These are phyloP conservation scores for Neelides folsomi DNA, from an alignment of 2,888 invertebrate genomes.

Conservation along the genomic window DNA sequence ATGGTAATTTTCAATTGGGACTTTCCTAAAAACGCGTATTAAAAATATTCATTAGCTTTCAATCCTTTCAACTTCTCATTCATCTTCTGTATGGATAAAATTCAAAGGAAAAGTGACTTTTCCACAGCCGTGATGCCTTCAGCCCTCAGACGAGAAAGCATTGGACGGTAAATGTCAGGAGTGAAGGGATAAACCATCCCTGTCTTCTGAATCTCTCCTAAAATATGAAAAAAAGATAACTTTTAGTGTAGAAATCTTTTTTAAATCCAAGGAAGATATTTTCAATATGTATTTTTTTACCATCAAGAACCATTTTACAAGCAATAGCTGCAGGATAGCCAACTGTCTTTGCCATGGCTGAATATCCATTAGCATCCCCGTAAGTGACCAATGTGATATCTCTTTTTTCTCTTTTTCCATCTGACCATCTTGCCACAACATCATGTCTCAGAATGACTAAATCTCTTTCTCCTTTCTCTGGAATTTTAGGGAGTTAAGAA, in stretches of 20 bases:
- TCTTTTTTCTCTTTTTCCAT: slow-evolving; percentile 64
- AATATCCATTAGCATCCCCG: slow-evolving; percentile 65
- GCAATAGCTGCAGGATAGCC: slow-evolving; percentile 92
- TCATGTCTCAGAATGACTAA: slow-evolving; percentile 88
- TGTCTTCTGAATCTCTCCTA: slow-evolving; percentile 89
- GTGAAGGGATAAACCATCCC: slow-evolving; percentile 86
- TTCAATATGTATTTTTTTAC: no score
- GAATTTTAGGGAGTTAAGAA: slow-evolving; percentile 34
- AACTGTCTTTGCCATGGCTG: slow-evolving; percentile 92
- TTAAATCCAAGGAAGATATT: no score
- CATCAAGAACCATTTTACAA: slow-evolving; percentile 92
- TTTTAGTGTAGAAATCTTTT: no score
- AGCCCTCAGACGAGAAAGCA: slow-evolving; percentile 67
- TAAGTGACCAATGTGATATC: slow-evolving; percentile 81
- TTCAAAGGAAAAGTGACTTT: slow-evolving; percentile 40
- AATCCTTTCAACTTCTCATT: background rate
- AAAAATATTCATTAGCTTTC: no score
- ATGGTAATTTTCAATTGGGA: no score
- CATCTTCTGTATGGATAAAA: slow-evolving; percentile 34
- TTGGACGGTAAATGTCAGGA: slow-evolving; percentile 81
- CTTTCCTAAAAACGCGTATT: no score
- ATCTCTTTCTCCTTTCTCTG: slow-evolving; percentile 69
- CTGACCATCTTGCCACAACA: slow-evolving; percentile 81
- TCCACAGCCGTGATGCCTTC: slow-evolving; percentile 68
- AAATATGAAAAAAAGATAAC: no score